Evolutionary conservation across 2,888 invertebrate genomes (phyloP), one percentile per base, ranked within the genome.

Genomic region (Eupithecia pulchellata): DNA sequence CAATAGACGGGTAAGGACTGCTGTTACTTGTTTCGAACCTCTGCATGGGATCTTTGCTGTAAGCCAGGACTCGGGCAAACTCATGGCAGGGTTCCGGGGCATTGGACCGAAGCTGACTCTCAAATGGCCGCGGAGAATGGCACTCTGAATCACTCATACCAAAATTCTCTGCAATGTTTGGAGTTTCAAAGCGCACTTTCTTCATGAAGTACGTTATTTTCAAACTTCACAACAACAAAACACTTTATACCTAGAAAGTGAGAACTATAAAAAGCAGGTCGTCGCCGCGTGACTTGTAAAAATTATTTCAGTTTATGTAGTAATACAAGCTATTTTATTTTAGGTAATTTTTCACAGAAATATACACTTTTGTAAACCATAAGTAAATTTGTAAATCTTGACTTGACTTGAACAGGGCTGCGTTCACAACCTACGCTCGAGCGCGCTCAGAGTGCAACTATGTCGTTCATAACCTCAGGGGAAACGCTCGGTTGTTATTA

Each of bases 121-220:
- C 87, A 30, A 90, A 89, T 1, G 93, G 93, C 62, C 94, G 85
- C 36, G 94, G 93, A 52, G 90, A 93, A 75, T 94, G 94, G 74
- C 92, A 92, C 71, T 93, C 93, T 3, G 80, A 81, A 32, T 90
- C 87, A 67, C 86, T 86, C 90, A 93, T 91, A 65, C 72, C 79
- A 34, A 75, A 73, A 64, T 57, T 63, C 71, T 70, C n/a, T 74
- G 76, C 71, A 72, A 58, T 77, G 82, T 84, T 66, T 71, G 88
- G 88, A 68, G 88, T 85, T 76, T 88, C 86, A 81, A 94, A 94
- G 47, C 93, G 88, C 77, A 94, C 93, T 82, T 89, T 93, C 91
- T 94, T 94, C 93, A 93, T 93, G 78, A 72, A 79, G 76, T 57
- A 61, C 20, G 55, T 66, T 76, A 75, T 76, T 79, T 78, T 77